Percentiles rank a stretch among this genome's conserved stretches.
phyloP scores from a whole-genome alignment of 2,888 invertebrate species.

The Strigamia crassipes region DNA sequence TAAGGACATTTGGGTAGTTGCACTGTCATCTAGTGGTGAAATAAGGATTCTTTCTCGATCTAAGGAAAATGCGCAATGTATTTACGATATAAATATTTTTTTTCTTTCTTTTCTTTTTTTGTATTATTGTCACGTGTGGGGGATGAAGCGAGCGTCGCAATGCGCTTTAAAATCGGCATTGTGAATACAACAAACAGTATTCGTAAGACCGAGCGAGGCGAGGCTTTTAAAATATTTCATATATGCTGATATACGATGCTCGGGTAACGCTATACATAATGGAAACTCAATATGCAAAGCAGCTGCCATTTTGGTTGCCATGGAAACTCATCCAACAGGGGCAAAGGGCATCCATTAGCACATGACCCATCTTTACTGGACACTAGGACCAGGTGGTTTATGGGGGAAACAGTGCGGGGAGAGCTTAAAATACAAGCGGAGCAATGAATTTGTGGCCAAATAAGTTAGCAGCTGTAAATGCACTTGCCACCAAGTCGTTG shows the following conservation, averaged over 20 bases:
- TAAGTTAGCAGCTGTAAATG: conserved; percentile 35
- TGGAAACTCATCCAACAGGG: conserved; percentile 40
- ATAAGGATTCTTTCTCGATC: conserved; percentile 4
- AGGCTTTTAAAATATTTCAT: conserved; percentile 33
- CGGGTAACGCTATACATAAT: conserved; percentile 37
- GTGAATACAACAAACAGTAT: conserved; percentile 4
- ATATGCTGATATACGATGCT: conserved; percentile 35
- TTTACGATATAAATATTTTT: background rate
- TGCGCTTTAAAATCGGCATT: background rate
- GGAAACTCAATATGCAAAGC: conserved; percentile 40
- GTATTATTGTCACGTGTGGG: background rate
- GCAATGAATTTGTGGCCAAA: conserved; percentile 40
- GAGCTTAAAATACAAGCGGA: conserved; percentile 14
- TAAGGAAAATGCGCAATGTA: background rate
- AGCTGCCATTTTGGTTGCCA: conserved; percentile 36
- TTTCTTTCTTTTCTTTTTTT: background rate
- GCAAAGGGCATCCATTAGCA: conserved; percentile 42
- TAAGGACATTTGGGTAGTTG: conserved; percentile 30
- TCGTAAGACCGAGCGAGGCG: background rate
- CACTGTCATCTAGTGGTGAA: conserved; percentile 40
- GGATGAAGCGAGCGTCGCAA: background rate
- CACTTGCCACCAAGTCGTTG: conserved; percentile 31
- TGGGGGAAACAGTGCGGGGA: background rate
- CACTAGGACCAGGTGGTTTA: conserved; percentile 38
- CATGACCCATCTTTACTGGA: conserved; percentile 40